These are phyloP conservation scores for Saguinus imperator DNA, from an alignment of 2,113 vertebrate species.

Conservation along the genomic window DNA sequence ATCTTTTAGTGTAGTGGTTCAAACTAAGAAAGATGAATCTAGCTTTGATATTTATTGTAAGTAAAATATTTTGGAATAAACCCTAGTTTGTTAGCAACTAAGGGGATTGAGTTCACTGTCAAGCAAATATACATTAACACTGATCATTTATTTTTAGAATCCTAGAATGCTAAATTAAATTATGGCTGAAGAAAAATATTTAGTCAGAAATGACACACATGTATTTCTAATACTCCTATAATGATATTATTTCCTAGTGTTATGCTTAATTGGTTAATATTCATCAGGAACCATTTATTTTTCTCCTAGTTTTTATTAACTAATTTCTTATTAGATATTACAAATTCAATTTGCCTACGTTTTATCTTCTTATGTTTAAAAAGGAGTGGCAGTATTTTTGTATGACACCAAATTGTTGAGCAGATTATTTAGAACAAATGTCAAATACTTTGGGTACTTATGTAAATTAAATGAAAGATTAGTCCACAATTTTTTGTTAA, in stretches of 20 bases:
- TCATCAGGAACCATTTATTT: neutral
- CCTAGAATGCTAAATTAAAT: neutral
- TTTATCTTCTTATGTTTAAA: neutral
- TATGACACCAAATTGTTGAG: neutral
- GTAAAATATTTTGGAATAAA: neutral
- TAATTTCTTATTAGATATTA: conserved; percentile 17
- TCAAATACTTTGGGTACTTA: neutral
- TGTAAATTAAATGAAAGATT: conserved; percentile 25
- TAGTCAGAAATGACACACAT: neutral
- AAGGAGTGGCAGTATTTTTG: neutral
- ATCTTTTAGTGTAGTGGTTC: neutral
- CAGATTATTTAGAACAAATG: conserved; percentile 20
- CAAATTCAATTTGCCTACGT: neutral
- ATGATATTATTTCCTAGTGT: neutral
- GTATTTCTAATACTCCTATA: neutral
- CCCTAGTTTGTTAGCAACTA: neutral
- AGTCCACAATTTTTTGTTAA: neutral
- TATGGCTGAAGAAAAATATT: neutral
- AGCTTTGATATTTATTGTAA: neutral
- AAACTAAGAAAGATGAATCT: neutral
- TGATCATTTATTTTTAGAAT: neutral
- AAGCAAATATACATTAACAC: neutral
- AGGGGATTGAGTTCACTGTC: neutral
- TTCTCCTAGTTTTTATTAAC: neutral
- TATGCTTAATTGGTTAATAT: conserved; percentile 9